Percentiles rank a stretch among this genome's conserved stretches.
Evolutionary conservation across 2,888 invertebrate species (phyloP).

Genomic region (Girardia tigrina): DNA sequence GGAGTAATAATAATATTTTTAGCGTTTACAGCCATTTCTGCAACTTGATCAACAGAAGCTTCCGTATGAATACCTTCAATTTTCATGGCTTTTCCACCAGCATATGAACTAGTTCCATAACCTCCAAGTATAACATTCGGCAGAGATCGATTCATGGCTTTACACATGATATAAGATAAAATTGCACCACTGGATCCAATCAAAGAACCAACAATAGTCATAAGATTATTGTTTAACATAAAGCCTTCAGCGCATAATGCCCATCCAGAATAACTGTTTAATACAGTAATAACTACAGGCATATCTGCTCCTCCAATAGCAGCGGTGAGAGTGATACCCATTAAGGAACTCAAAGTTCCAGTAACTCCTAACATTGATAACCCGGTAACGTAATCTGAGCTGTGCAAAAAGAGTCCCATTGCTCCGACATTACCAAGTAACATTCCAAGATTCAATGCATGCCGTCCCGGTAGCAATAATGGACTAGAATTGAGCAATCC

Average conservation of each 20-base stretch:
- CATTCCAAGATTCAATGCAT: slow-evolving; percentile 62
- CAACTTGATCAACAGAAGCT: slow-evolving; percentile 34
- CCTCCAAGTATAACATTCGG: slow-evolving; percentile 77
- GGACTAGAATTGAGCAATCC: slow-evolving; percentile 66
- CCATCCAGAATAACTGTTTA: slow-evolving; percentile 84
- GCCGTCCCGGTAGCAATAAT: slow-evolving; percentile 66
- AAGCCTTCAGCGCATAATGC: slow-evolving; percentile 82
- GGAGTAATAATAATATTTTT: slow-evolving; percentile 75
- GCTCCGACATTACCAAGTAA: slow-evolving; percentile 62
- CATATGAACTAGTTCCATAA: slow-evolving; percentile 65
- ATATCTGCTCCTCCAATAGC: slow-evolving; percentile 84
- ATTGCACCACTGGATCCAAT: slow-evolving; percentile 82
- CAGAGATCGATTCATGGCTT: slow-evolving; percentile 63
- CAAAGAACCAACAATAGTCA: slow-evolving; percentile 77
- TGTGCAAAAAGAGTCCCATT: slow-evolving; percentile 59
- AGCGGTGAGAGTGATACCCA: slow-evolving; percentile 72
- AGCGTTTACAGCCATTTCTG: slow-evolving; percentile 58
- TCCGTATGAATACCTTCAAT: slow-evolving; percentile 49
- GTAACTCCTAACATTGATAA: slow-evolving; percentile 64
- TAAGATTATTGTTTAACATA: slow-evolving; percentile 77
- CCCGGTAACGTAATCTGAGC: slow-evolving; percentile 59
- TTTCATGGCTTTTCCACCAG: slow-evolving; percentile 62
- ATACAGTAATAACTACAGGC: slow-evolving; percentile 79
- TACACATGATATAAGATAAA: slow-evolving; percentile 83
- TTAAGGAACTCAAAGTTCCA: slow-evolving; percentile 63